Evolutionary conservation across 2,113 vertebrate genomes (phyloP), one percentile per base, ranked within the genome.

Genomic region (Micronisus gabar): DNA sequence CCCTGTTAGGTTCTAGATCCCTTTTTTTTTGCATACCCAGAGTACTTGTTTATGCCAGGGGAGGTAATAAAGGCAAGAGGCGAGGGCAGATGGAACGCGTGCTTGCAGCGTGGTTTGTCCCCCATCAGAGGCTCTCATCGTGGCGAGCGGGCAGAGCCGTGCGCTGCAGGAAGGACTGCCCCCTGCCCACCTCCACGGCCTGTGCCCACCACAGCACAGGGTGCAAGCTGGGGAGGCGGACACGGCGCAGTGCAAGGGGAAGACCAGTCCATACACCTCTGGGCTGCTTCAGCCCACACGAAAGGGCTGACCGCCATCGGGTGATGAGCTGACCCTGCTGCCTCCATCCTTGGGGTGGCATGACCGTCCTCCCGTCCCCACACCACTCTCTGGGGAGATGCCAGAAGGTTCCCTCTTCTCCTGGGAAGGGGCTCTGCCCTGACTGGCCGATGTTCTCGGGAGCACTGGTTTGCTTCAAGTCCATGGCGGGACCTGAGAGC

Each of bases 201-300:
- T 3, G 29, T 25, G 48, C 34, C 66, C 56, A 25, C 66, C 66
- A 3, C 3, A 2, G 7, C 2, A 1, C 41, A 8, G 74, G 22
- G 7, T 43, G 73, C 43, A 9, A 47, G 45, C 11, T 0, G 2
- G 41, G 25, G 27, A 10, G 50, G 50, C 6, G 5, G 63, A 34
- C 27, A 0, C 0, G 17, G 41, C 20, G 2, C 10, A 6, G 40
- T 1, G 8, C 52, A 10, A 6, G 19, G 72, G 72, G 15, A 5
- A 21, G 25, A 30, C 12, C 23, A 12, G 17, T 18, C 26, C 47
- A 7, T 70, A 13, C 26, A 3, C 21, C 40, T 36, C 30, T 11
- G 56, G 52, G 85, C 38, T 56, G 72, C n/a, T n/a, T 30, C 27
- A 12, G 32, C 63, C 40, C 27, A 2, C 5, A 3, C 5, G 3